Percentiles rank a stretch among this genome's conserved stretches.
Evolutionary conservation across 1,140 invertebrate species (phyloP).

Genomic region (Zelostemma sp.): DNA sequence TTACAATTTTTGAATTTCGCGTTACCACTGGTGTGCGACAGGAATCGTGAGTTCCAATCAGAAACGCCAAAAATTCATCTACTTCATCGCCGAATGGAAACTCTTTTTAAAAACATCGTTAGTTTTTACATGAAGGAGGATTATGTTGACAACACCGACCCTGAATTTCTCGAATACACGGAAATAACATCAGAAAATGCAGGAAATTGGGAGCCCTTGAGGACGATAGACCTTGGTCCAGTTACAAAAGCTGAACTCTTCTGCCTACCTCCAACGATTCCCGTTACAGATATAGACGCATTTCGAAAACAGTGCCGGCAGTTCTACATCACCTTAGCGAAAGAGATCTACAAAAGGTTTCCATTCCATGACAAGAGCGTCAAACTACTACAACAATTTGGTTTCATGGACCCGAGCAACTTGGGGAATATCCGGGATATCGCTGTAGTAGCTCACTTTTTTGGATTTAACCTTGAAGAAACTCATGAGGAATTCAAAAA

Average conservation of each 20-base stretch:
- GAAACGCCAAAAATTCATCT: constrained; percentile 28
- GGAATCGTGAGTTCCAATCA: constrained; percentile 23
- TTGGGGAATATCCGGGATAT: constrained; percentile 15
- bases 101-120: constrained; percentile 20
- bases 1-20: constrained; percentile 26
- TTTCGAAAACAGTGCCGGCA: constrained; percentile 23
- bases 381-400: constrained; percentile 20
- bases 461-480: constrained; percentile 14
- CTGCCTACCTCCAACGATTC: background rate
- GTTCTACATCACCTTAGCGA: constrained; percentile 21
- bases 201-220: constrained; percentile 18
- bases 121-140: constrained; percentile 20
- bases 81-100: constrained; percentile 20
- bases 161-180: constrained; percentile 10
- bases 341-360: constrained; percentile 22
- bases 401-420: constrained; percentile 21
- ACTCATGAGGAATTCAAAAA: constrained; percentile 17
- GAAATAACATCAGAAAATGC: constrained; percentile 17
- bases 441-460: constrained; percentile 14
- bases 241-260: constrained; percentile 4
- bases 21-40: constrained; percentile 14
- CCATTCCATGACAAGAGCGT: constrained; percentile 20
- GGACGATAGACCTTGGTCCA: constrained; percentile 25
- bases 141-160: constrained; percentile 20
- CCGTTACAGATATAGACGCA: constrained; percentile 10